phyloP scores from a whole-genome alignment of 1,140 invertebrate genomes.

The Anastrepha obliqua region DNA sequence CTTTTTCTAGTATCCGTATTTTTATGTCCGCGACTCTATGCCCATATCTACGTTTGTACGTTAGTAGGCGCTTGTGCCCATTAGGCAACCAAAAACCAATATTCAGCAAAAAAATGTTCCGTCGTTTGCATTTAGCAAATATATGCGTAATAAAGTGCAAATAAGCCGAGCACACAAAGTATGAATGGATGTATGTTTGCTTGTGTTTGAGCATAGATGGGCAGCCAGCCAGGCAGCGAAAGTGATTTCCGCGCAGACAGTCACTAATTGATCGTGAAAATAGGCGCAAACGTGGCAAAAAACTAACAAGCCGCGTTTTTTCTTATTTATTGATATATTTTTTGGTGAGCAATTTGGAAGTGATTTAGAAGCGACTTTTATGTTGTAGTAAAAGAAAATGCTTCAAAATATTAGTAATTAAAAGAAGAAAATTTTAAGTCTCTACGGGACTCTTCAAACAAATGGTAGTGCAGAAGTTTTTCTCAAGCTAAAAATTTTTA shows the following conservation, averaged over 20 bases:
- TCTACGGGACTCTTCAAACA: too few relatives aligned
- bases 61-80: background rate
- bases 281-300: background rate
- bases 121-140: slow-evolving; percentile 9
- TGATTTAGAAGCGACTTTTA: background rate
- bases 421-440: too few relatives aligned
- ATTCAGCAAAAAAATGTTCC: background rate
- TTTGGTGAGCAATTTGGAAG: background rate
- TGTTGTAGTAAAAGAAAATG: background rate
- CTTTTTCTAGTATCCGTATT: too few relatives aligned
- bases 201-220: background rate
- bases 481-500: too few relatives aligned
- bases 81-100: slow-evolving; percentile 10
- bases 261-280: slow-evolving; percentile 39
- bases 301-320: background rate
- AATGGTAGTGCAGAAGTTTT: too few relatives aligned
- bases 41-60: background rate
- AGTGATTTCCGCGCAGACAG: slow-evolving; percentile 40
- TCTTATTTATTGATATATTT: slow-evolving; percentile 9
- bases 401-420: too few relatives aligned
- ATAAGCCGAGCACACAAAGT: background rate
- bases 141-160: background rate
- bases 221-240: slow-evolving; percentile 13
- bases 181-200: background rate
- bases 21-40: too few relatives aligned